Conservation (phyloP, 2,888 invertebrate species). For the Pristionchus entomophagus region DNA sequence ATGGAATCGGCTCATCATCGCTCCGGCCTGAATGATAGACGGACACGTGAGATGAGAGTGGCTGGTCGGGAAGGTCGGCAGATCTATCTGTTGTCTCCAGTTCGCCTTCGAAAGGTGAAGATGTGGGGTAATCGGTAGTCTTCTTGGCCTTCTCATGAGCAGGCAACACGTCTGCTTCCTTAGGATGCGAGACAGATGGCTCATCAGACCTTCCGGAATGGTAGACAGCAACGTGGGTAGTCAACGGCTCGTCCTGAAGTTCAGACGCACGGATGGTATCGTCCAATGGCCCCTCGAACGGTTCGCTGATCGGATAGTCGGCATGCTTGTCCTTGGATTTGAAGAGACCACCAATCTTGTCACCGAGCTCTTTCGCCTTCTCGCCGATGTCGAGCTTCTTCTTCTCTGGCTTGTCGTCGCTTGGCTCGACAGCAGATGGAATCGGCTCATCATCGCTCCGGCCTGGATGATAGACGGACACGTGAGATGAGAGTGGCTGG, state of each 20-base stretch:
- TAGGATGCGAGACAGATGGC: background rate
- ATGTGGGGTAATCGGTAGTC: background rate
- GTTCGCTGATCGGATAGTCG: background rate
- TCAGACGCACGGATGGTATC: background rate
- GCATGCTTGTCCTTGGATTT: slow-evolving; percentile 7
- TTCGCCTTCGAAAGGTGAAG: background rate
- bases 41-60: background rate
- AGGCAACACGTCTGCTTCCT: background rate
- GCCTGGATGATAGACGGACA: background rate
- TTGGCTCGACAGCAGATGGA: background rate
- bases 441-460: background rate
- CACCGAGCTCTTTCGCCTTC: background rate
- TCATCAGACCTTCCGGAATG: background rate
- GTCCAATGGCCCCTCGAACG: slow-evolving; percentile 14
- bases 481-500: background rate
- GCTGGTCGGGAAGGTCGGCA: background rate
- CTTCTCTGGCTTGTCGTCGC: background rate
- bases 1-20: background rate
- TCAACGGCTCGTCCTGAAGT: background rate
- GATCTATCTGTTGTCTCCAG: background rate
- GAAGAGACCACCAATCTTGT: slow-evolving; percentile 39
- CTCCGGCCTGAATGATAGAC: background rate
- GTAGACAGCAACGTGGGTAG: background rate
- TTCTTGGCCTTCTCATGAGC: background rate
- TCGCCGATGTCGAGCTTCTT: background rate